Conservation (phyloP, 2,797 vertebrate species). For the Hypotaenidia okinawae region DNA sequence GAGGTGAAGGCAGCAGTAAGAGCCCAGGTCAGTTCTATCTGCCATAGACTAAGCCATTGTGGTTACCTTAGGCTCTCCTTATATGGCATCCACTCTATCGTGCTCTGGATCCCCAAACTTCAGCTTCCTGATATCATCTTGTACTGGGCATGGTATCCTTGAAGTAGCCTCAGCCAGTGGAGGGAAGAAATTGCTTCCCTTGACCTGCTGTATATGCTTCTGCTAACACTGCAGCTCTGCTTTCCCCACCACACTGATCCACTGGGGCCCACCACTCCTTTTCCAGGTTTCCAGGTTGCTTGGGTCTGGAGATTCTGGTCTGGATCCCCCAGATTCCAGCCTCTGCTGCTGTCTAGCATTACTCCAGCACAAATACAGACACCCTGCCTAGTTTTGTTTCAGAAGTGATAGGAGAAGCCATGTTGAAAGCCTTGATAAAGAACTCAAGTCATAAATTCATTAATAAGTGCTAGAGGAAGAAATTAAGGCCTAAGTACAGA, state of each 20-base stretch:
- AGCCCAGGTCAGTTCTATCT: not conserved
- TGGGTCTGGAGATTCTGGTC: not conserved
- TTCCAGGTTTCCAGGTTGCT: not conserved
- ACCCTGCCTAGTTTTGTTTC: not conserved
- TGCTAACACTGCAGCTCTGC: not conserved
- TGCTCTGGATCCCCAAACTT: not conserved
- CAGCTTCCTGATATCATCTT: not conserved
- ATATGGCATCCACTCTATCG: rapidly evolving
- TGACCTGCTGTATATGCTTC: not conserved
- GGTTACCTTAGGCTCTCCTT: not conserved
- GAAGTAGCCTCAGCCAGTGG: not conserved
- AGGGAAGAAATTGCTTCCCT: not conserved
- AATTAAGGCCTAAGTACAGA: not conserved
- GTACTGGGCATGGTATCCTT: not conserved
- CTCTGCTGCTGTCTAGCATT: not conserved
- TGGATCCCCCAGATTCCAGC: not conserved
- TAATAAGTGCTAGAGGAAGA: not conserved
- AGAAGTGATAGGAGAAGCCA: not conserved
- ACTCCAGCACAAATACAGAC: not conserved
- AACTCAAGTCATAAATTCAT: not conserved
- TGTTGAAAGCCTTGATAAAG: not conserved
- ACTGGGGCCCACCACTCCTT: not conserved
- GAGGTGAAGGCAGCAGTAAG: not conserved
- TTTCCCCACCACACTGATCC: not conserved
- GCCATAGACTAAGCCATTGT: not conserved